Evolutionary conservation across 2,797 vertebrate genomes (phyloP).

Genomic region (Hozukius guyotensis): DNA sequence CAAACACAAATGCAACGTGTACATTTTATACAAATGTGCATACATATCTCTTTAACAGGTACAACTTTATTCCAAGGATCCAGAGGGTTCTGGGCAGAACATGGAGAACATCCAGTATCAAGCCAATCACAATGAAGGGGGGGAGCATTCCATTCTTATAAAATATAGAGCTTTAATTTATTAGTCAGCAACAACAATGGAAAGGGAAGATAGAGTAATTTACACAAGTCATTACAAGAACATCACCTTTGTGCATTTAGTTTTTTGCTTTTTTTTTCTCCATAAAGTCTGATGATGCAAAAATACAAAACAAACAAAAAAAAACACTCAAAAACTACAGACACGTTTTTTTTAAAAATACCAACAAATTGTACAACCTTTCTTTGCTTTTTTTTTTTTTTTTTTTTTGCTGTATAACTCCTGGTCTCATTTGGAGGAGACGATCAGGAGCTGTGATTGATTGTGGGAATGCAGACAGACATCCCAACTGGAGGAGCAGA

Average conservation of each 20-base stretch:
- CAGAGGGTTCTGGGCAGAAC: constrained; percentile 70
- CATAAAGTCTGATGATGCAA: constrained; percentile 69
- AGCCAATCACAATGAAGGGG: constrained; percentile 75
- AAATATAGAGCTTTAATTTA: constrained; percentile 91
- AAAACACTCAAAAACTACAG: constrained; percentile 70
- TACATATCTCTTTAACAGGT: constrained; percentile 73
- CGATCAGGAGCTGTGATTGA: constrained; percentile 33
- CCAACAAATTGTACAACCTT: constrained; percentile 78
- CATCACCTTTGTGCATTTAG: constrained; percentile 81
- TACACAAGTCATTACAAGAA: constrained; percentile 83
- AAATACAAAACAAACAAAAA: constrained; percentile 66
- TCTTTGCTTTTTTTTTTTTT: constrained; percentile 35
- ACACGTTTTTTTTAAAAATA: constrained; percentile 70
- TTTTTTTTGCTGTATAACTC: constrained; percentile 37
- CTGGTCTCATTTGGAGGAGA: constrained; percentile 41
- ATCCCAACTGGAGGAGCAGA: constrained; percentile 46
- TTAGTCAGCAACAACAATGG: constrained; percentile 85
- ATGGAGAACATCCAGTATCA: constrained; percentile 74
- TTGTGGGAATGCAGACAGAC: constrained; percentile 46
- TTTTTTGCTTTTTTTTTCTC: constrained; percentile 57
- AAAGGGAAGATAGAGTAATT: constrained; percentile 79
- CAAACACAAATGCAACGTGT: constrained; percentile 35
- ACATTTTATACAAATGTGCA: constrained; percentile 71
- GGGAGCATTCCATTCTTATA: constrained; percentile 82
- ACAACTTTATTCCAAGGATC: constrained; percentile 80